Percentiles rank a stretch among this genome's conserved stretches.
Evolutionary conservation across 2,888 invertebrate species (phyloP).

Genomic region (Coleophora flavipennella): DNA sequence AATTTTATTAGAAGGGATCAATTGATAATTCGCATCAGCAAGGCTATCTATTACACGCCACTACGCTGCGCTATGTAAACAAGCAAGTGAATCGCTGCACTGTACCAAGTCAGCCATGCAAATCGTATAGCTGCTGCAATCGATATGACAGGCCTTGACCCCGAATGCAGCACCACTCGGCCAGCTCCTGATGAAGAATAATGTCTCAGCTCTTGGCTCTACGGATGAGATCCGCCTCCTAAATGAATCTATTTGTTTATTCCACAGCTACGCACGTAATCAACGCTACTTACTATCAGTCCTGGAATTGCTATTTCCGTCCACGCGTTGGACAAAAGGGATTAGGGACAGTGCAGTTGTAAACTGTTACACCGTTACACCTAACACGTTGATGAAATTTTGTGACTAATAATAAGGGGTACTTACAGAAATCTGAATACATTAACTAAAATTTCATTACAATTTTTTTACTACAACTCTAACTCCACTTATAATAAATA

Average conservation of each 20-base stretch:
- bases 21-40: neutral
- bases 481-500: no score
- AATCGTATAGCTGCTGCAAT: constrained; percentile 47
- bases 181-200: constrained; percentile 50
- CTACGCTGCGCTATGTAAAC: no score
- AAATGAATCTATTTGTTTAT: constrained; percentile 30
- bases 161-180: constrained; percentile 47
- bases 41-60: constrained; percentile 6
- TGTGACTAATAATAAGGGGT: no score
- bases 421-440: no score
- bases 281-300: constrained; percentile 12
- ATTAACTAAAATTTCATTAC: no score
- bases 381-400: no score
- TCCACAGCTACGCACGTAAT: constrained; percentile 33
- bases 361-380: no score
- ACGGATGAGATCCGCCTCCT: constrained; percentile 26
- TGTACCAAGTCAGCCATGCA: constrained; percentile 32
- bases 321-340: constrained; percentile 1
- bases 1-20: neutral
- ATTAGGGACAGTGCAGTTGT: neutral
- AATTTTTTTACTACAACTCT: no score
- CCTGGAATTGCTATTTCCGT: constrained; percentile 19
- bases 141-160: constrained; percentile 57
- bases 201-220: constrained; percentile 25
- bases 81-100: constrained; percentile 4